These are phyloP conservation scores for Mythimna vitellina DNA, from an alignment of 2,888 invertebrate genomes.

Conservation along the genomic window DNA sequence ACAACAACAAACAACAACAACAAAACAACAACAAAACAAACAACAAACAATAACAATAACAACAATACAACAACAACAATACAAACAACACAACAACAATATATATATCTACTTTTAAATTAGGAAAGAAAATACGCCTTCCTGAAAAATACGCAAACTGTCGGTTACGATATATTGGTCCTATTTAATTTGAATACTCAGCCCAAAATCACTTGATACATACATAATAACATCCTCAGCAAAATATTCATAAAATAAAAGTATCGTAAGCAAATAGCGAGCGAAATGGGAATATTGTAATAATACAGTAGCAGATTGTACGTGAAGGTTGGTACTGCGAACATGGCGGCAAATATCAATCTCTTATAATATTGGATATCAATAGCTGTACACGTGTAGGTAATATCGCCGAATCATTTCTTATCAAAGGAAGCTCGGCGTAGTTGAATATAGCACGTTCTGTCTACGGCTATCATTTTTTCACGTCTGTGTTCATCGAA, in stretches of 20 bases:
- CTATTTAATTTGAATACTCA: background rate
- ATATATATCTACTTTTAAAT: too few relatives aligned
- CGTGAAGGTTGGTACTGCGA: conserved; percentile 11
- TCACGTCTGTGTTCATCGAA: background rate
- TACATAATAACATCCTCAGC: conserved; percentile 4
- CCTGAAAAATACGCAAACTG: too few relatives aligned
- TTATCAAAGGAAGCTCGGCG: conserved; percentile 22
- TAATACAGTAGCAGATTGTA: conserved; percentile 37
- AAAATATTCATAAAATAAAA: conserved; percentile 18
- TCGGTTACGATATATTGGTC: too few relatives aligned
- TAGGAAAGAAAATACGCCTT: too few relatives aligned
- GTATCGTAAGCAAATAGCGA: conserved; percentile 30
- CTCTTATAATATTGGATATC: conserved; percentile 53
- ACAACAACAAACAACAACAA: too few relatives aligned
- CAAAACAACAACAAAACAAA: too few relatives aligned
- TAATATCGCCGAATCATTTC: conserved; percentile 36
- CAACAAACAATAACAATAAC: too few relatives aligned
- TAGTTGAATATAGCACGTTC: background rate
- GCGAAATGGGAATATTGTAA: conserved; percentile 34
- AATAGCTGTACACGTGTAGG: conserved; percentile 20
- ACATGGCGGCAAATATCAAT: conserved; percentile 46
- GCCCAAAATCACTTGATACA: conserved; percentile 3
- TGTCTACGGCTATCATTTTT: background rate
- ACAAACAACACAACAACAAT: too few relatives aligned
- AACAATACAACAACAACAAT: too few relatives aligned